Conservation (phyloP, 1,140 invertebrate genomes). For the Geopemphigus sp. region DNA sequence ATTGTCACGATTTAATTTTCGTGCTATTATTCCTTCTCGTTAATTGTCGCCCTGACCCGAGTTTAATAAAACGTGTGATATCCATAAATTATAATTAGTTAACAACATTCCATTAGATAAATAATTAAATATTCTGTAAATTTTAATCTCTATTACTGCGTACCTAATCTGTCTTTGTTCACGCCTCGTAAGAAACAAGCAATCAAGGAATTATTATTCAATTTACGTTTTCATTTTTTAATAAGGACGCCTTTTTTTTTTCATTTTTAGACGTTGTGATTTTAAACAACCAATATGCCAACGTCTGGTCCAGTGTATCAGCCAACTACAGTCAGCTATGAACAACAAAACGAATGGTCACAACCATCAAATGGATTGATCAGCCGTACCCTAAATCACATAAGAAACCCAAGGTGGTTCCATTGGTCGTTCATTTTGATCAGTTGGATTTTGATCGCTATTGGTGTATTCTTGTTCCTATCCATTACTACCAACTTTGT, state of each 20-base stretch:
- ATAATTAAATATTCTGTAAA: background rate
- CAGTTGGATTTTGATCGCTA: slow-evolving; percentile 23
- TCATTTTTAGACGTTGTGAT: background rate
- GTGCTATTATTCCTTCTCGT: too few relatives aligned
- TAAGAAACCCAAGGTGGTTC: slow-evolving; percentile 28
- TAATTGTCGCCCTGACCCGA: too few relatives aligned
- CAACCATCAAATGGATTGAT: slow-evolving; percentile 40
- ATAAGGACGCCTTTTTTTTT: background rate
- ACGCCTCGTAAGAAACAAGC: background rate
- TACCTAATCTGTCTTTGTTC: background rate
- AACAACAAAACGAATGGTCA: slow-evolving; percentile 49
- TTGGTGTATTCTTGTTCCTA: slow-evolving; percentile 21
- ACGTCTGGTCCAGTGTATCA: slow-evolving; percentile 48
- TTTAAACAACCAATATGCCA: slow-evolving; percentile 34
- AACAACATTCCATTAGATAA: background rate
- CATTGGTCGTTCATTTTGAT: slow-evolving; percentile 29
- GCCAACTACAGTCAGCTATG: slow-evolving; percentile 50
- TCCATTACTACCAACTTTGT: slow-evolving; percentile 26
- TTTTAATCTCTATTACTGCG: background rate
- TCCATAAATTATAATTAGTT: too few relatives aligned
- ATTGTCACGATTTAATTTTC: too few relatives aligned
- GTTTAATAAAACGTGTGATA: too few relatives aligned
- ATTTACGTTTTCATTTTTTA: background rate
- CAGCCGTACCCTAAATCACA: slow-evolving; percentile 27
- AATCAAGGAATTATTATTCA: background rate